These are phyloP conservation scores for Sebastes matsubarae DNA, from an alignment of 2,797 vertebrate genomes.

Conservation along the genomic window DNA sequence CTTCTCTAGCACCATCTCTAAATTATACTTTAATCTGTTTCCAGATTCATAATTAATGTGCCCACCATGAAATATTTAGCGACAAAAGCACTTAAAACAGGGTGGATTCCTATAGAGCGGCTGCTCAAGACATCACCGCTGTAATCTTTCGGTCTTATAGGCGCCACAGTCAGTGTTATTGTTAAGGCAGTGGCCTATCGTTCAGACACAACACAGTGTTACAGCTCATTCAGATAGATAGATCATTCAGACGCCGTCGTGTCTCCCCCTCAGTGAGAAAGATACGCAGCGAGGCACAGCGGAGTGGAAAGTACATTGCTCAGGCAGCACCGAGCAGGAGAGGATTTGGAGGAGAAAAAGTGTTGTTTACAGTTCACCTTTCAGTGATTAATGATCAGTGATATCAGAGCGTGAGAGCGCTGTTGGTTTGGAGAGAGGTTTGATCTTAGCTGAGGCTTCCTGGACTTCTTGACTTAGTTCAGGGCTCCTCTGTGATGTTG, in stretches of 20 bases:
- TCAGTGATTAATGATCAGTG: conserved; percentile 23
- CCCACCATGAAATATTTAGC: conserved; percentile 66
- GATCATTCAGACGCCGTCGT: conserved; percentile 1
- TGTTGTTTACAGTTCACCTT: conserved; percentile 19
- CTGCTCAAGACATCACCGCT: background rate
- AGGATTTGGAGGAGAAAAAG: conserved; percentile 3
- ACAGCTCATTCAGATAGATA: conserved; percentile 20
- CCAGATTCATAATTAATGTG: conserved; percentile 64
- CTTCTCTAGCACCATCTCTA: conserved; percentile 5
- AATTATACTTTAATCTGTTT: conserved; percentile 36
- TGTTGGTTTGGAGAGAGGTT: conserved; percentile 3
- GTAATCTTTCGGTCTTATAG: background rate
- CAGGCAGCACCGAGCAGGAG: conserved; percentile 1
- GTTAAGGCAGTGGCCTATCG: background rate
- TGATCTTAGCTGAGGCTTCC: background rate
- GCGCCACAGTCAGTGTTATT: background rate
- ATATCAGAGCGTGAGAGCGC: background rate
- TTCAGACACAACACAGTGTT: conserved; percentile 13
- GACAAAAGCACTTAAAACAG: conserved; percentile 42
- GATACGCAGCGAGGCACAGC: conserved; percentile 29
- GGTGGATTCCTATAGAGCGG: conserved; percentile 7
- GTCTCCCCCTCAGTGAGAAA: conserved; percentile 13
- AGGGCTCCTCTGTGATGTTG: conserved; percentile 1
- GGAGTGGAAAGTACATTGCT: conserved; percentile 27
- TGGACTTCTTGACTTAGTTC: background rate